Evolutionary conservation across 1,140 invertebrate species (phyloP).

Genomic region (Drosophila repletoides): DNA sequence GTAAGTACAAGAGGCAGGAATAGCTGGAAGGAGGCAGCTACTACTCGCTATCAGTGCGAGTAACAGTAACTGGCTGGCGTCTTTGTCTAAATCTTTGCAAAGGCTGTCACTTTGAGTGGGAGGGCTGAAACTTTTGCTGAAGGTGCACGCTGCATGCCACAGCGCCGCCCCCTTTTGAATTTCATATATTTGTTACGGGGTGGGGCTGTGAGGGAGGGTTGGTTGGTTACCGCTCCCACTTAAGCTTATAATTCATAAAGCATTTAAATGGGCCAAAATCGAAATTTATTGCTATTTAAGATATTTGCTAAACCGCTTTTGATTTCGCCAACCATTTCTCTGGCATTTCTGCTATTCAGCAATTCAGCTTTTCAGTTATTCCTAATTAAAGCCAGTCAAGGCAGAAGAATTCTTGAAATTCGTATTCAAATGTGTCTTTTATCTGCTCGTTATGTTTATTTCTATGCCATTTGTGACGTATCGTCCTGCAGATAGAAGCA

Average conservation of each 20-base stretch:
- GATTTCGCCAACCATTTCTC: conserved; percentile 9
- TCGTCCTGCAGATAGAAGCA: conserved; percentile 73
- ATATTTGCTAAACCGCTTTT: conserved; percentile 62
- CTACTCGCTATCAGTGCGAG: conserved; percentile 30
- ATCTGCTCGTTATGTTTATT: conserved; percentile 24
- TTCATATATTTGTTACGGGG: neutral
- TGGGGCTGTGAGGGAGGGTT: conserved; percentile 2
- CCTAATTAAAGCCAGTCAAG: conserved; percentile 24
- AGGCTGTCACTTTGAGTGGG: conserved; percentile 42
- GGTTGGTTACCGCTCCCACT: conserved; percentile 23
- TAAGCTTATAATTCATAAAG: conserved; percentile 82
- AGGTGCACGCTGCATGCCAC: conserved; percentile 43
- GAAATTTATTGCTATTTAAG: conserved; percentile 82
- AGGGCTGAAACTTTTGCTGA: conserved; percentile 51
- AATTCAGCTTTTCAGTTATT: conserved; percentile 10
- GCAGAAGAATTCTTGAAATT: neutral
- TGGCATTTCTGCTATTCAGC: neutral
- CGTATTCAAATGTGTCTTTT: conserved; percentile 24
- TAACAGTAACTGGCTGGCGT: conserved; percentile 58
- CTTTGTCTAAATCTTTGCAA: conserved; percentile 75
- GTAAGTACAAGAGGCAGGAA: neutral
- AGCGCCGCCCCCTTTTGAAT: conserved; percentile 1
- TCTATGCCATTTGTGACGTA: conserved; percentile 59
- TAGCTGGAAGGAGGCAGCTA: conserved; percentile 7
- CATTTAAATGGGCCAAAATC: conserved; percentile 81